Evolutionary conservation across 2,113 vertebrate species (phyloP), one percentile per base, ranked within the genome.

Genomic region (Cynoglossus semilaevis): DNA sequence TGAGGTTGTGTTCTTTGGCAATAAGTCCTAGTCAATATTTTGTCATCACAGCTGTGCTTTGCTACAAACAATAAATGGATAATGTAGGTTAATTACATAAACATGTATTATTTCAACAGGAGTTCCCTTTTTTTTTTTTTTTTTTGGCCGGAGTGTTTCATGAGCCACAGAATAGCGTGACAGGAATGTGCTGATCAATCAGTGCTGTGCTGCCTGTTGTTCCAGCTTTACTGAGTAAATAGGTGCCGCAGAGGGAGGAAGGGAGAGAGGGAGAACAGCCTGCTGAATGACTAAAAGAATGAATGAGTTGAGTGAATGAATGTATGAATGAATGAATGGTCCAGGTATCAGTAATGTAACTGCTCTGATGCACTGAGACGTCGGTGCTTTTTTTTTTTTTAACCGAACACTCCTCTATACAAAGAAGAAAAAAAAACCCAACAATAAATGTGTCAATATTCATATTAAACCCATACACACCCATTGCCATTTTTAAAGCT

Each of bases 161-260:
- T 84, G 77, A 75, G 74, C 51, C 55, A 41, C 67, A 75, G 63
- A 76, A 63, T 70, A 66, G 73, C 59, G 72, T 85, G 77, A 80
- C 77, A 80, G 81, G 79, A 88, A 89, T 86, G 73, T 15, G 61
- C 80, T 80, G 76, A 85, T 83, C 72, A 53, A 63, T 79, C 68
- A 64, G 53, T 73, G 66, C 57, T 56, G 35, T 9, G 41, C 60
- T 60, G 70, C 54, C 54, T 70, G 65, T 79, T 51, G 78, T 52
- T 74, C 67, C 56, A 67, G 60, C 62, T 58, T 34, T 44, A 62
- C 51, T 64, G 58, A 80, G 69, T 70, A 71, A 77, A 81, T 70
- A 80, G 67, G 68, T 64, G 62, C 45, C 74, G 62, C 66, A n/a
- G n/a, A n/a, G n/a, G n/a, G n/a, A n/a, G n/a, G n/a, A n/a, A n/a